Conservation (phyloP, 2,113 vertebrate genomes). For the Alces alces region DNA sequence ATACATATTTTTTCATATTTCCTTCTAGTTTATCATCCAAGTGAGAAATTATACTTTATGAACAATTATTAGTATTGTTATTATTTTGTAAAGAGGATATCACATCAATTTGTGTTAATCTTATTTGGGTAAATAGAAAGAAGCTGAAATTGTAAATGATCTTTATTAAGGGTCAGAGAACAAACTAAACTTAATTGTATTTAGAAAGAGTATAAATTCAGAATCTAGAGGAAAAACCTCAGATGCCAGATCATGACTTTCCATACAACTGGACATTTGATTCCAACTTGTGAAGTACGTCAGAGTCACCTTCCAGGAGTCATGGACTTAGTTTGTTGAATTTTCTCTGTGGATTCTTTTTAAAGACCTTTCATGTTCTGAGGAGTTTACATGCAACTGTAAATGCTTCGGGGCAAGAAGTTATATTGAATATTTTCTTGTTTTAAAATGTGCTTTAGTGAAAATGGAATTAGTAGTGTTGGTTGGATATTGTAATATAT, state of each 20-base stretch:
- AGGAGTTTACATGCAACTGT: background rate
- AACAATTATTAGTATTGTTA: background rate
- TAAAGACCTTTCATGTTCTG: background rate
- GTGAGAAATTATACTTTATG: background rate
- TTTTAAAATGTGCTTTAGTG: background rate
- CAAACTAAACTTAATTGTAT: background rate
- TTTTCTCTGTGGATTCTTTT: background rate
- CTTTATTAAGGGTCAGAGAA: background rate
- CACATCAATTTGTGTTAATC: background rate
- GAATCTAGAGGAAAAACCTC: background rate
- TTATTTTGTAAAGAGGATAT: background rate
- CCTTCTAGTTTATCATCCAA: background rate
- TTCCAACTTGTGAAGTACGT: background rate
- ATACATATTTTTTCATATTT: background rate
- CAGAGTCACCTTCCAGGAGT: background rate
- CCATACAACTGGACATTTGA: background rate
- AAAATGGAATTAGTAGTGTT: background rate
- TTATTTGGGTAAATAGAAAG: background rate
- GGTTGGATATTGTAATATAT: background rate
- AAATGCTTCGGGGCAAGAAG: background rate
- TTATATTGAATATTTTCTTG: background rate
- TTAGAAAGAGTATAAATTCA: background rate
- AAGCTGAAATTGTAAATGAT: background rate
- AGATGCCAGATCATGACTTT: background rate
- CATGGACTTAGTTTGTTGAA: background rate